A percentile compares a stretch with the other conserved stretches of the same genome.
Evolutionary conservation across 2,113 vertebrate genomes (phyloP).

Genomic region (Lamprotornis superbus): DNA sequence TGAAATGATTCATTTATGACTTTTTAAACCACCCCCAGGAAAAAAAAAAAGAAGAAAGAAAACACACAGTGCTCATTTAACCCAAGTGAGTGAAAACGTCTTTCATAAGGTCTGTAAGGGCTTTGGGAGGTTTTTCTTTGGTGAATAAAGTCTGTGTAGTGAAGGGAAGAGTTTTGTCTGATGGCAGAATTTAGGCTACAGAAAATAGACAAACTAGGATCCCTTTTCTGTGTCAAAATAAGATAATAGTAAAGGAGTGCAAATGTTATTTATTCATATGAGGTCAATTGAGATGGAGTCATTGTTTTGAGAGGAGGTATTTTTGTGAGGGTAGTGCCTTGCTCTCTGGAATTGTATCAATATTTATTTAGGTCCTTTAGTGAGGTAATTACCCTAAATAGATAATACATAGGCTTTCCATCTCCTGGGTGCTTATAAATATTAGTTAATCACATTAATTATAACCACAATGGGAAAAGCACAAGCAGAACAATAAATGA

Average conservation of each 20-base stretch:
- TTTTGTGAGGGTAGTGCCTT: neutral
- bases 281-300: neutral
- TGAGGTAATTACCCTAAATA: neutral
- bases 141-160: conserved; percentile 74
- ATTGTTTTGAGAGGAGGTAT: neutral
- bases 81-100: conserved; percentile 71
- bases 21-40: neutral
- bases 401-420: neutral
- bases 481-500: neutral
- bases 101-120: conserved; percentile 72
- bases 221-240: neutral
- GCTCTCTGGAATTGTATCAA: neutral
- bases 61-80: conserved; percentile 68
- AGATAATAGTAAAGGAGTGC: neutral
- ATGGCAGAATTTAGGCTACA: neutral
- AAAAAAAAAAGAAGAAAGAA: conserved; percentile 29
- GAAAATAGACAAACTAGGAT: neutral
- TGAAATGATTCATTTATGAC: conserved; percentile 77
- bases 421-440: neutral
- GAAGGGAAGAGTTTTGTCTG: conserved; percentile 7
- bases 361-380: neutral
- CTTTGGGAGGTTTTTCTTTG: neutral
- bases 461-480: neutral
- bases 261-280: neutral
- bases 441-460: neutral